Evolutionary conservation across 2,797 vertebrate genomes (phyloP), one percentile per base, ranked within the genome.

Genomic region (Distichodus sexfasciatus): DNA sequence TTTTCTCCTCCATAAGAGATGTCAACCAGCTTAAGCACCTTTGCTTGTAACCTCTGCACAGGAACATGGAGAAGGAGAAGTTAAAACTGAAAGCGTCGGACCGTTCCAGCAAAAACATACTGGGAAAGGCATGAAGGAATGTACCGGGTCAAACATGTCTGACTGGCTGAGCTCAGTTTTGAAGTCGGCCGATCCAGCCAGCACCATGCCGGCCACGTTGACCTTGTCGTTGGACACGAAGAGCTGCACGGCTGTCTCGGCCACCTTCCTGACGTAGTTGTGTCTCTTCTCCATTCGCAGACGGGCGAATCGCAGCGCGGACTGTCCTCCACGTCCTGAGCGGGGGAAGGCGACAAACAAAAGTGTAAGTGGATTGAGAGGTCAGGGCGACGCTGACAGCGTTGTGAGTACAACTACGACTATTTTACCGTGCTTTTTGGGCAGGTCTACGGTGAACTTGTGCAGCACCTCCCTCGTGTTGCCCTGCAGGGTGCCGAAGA

Each of bases 361-460:
- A 9, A 15, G 21, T 12, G 6, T 4, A 24, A 19, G 47, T 33
- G 3, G 31, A 23, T 17, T 26, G 6, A 2, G 4, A 2, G 15
- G 10, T 12, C 44, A 40, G 10, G 46, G 19, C 31, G 4, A 33
- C 31, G 31, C 9, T 33, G 4, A 33, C 31, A 33, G 31, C 31
- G n/a, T n/a, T n/a, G n/a, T n/a, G n/a, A n/a, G n/a, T n/a, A n/a
- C n/a, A n/a, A n/a, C n/a, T n/a, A 11, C 31, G 21, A 23, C 4
- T 0, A 1, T 12, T 28, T 90, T 92, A 95, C 94, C 93, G 7
- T 94, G 93, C 83, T 95, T 95, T 87, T 95, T 95, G 86, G 93
- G 94, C 77, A 95, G 92, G 88, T 95, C 94, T 86, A 95, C 94
- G 67, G 94, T 95, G 89, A 95, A 95, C 82, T 95, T 95, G 87